phyloP scores from a whole-genome alignment of 1,140 invertebrate genomes.

The Hycleus phaleratus region DNA sequence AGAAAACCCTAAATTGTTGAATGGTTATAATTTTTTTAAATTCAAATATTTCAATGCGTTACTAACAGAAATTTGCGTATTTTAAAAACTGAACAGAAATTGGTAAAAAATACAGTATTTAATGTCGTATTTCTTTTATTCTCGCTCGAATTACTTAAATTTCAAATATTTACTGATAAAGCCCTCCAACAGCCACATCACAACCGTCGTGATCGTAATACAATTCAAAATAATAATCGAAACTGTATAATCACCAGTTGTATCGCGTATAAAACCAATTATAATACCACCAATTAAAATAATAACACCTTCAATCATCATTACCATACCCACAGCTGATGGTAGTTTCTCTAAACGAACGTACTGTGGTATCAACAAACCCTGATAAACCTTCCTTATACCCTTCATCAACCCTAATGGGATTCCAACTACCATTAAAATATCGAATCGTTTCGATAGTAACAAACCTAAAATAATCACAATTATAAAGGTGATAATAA shows the following conservation, averaged over 20 bases:
- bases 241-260: slow-evolving; percentile 37
- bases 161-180: slow-evolving; percentile 1
- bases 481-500: not conserved
- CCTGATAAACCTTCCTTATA: slow-evolving; percentile 57
- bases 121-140: too few relatives aligned
- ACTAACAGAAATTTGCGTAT: too few relatives aligned
- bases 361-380: slow-evolving; percentile 55
- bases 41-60: too few relatives aligned
- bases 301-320: slow-evolving; percentile 48
- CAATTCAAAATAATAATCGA: slow-evolving; percentile 42
- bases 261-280: slow-evolving; percentile 36
- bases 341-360: slow-evolving; percentile 55
- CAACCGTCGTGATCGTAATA: slow-evolving; percentile 38
- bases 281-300: slow-evolving; percentile 30
- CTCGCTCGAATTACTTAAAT: too few relatives aligned
- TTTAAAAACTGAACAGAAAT: too few relatives aligned
- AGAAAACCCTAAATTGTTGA: too few relatives aligned
- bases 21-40: too few relatives aligned
- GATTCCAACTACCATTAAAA: slow-evolving; percentile 41
- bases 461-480: slow-evolving; percentile 19
- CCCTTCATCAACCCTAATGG: slow-evolving; percentile 57
- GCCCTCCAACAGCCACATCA: slow-evolving; percentile 38
- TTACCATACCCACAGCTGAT: slow-evolving; percentile 53
- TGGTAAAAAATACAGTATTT: too few relatives aligned
- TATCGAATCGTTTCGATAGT: slow-evolving; percentile 14